Evolutionary conservation across 2,113 vertebrate genomes (phyloP).

Genomic region (Gymnocephalus cernua): DNA sequence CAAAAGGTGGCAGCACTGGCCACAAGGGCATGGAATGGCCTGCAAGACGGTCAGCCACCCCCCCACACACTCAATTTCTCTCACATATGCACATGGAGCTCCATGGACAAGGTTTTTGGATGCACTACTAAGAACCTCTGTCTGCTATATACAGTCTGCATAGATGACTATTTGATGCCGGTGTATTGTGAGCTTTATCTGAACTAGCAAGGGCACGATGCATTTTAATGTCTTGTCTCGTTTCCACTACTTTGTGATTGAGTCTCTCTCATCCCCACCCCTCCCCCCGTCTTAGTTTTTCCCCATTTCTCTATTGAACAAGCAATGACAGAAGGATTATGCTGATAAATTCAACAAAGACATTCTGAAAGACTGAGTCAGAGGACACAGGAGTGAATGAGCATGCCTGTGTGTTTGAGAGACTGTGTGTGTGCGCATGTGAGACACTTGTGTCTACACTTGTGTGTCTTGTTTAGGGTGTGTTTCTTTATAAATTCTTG

Average conservation of each 20-base stretch:
- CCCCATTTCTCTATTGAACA: constrained; percentile 55
- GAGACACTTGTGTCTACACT: background rate
- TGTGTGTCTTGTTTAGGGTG: background rate
- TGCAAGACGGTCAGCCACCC: constrained; percentile 50
- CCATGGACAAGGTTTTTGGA: background rate
- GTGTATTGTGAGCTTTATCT: constrained; percentile 65
- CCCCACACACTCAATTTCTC: background rate
- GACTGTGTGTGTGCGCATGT: background rate
- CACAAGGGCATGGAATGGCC: constrained; percentile 33
- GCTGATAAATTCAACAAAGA: constrained; percentile 65
- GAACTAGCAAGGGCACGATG: constrained; percentile 71
- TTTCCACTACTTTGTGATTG: constrained; percentile 42
- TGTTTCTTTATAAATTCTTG: constrained; percentile 20
- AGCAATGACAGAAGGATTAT: constrained; percentile 59
- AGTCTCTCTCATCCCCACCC: constrained; percentile 16
- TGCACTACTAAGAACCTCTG: constrained; percentile 12
- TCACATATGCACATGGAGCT: background rate
- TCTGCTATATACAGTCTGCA: constrained; percentile 21
- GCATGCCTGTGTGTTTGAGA: constrained; percentile 5
- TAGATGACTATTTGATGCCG: constrained; percentile 62
- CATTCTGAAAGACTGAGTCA: constrained; percentile 53
- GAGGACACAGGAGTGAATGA: constrained; percentile 45
- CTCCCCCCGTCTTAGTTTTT: constrained; percentile 29
- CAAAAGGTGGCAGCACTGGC: constrained; percentile 49
- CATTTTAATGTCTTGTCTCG: constrained; percentile 67